Percentiles rank a stretch among this genome's conserved stretches.
These are phyloP conservation scores for Calvadosia cruxmelitensis DNA, from an alignment of 30 jellyfish, hydroid and myxozoan genomes.

Conservation along the genomic window DNA sequence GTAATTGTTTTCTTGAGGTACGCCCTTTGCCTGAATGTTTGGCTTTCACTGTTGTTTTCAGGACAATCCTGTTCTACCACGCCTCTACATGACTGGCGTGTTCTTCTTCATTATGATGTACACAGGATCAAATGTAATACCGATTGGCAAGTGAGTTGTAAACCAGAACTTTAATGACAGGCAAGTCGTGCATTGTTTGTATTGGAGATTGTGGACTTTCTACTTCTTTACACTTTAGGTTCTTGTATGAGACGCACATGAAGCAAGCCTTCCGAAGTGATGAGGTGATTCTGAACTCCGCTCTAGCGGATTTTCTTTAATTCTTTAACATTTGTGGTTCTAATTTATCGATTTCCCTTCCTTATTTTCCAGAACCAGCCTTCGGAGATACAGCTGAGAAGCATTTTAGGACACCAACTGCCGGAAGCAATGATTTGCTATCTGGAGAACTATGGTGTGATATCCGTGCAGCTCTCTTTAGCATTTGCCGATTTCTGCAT, in stretches of 20 bases:
- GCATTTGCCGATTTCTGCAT: neutral
- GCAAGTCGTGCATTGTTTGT: neutral
- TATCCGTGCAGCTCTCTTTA: neutral
- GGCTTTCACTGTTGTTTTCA: conserved; percentile 8
- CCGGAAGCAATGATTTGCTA: conserved; percentile 97
- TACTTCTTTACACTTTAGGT: conserved; percentile 17
- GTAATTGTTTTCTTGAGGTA: neutral
- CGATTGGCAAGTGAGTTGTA: conserved; percentile 85
- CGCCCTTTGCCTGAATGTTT: too few species aligned
- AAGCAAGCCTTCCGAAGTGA: conserved; percentile 81
- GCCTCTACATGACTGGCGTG: conserved; percentile 81
- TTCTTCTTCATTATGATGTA: conserved; percentile 94
- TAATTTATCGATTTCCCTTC: neutral
- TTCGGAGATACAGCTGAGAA: conserved; percentile 55
- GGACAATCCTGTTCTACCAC: conserved; percentile 96
- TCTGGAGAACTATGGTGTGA: conserved; percentile 80
- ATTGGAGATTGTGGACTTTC: neutral
- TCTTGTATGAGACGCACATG: conserved; percentile 70
- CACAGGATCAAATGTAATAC: conserved; percentile 95
- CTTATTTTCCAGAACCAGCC: conserved; percentile 19
- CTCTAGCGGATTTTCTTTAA: too few species aligned
- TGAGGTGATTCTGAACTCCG: too few species aligned
- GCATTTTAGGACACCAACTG: conserved; percentile 70
- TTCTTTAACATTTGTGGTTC: neutral
- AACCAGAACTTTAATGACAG: too few species aligned